A percentile compares a stretch with the other conserved stretches of the same genome.
phyloP scores from a whole-genome alignment of 1,140 invertebrate species.

The Hycleus phaleratus region DNA sequence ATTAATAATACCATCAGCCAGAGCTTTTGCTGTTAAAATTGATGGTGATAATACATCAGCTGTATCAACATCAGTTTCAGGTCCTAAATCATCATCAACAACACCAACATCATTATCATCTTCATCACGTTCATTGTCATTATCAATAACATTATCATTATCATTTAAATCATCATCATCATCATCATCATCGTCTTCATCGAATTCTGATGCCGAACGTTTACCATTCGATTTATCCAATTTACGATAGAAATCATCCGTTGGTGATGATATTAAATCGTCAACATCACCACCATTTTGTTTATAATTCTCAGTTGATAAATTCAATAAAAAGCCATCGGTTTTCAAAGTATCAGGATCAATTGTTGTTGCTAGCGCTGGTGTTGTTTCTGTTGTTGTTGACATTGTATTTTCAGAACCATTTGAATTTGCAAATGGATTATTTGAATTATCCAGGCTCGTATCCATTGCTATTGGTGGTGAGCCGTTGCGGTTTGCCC shows the following conservation, averaged over 20 bases:
- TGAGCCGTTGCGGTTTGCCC: conserved; percentile 26
- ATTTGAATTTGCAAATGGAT: conserved; percentile 37
- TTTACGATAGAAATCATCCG: conserved; percentile 16
- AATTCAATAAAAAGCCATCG: conserved; percentile 28
- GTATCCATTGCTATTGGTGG: conserved; percentile 31
- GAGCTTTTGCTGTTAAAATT: conserved; percentile 13
- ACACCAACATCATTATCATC: conserved; percentile 43
- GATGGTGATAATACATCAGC: conserved; percentile 37
- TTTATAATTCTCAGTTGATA: conserved; percentile 29
- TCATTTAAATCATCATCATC: conserved; percentile 29
- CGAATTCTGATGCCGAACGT: conserved; percentile 31
- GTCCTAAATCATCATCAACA: conserved; percentile 52
- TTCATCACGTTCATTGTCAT: background rate
- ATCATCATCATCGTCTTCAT: conserved; percentile 42
- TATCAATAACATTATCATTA: background rate
- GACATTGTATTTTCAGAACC: conserved; percentile 23
- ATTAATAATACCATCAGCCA: conserved; percentile 19
- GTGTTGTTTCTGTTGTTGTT: conserved; percentile 12
- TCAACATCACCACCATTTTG: conserved; percentile 22
- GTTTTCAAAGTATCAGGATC: conserved; percentile 13
- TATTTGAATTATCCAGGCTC: conserved; percentile 34
- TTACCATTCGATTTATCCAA: conserved; percentile 34
- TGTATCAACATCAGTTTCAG: conserved; percentile 53
- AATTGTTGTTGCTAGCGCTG: too few relatives aligned
- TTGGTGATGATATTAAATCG: background rate